A percentile compares a stretch with the other conserved stretches of the same genome.
Conservation (phyloP, 2,797 vertebrate species). For the Phalanger gymnotis region DNA sequence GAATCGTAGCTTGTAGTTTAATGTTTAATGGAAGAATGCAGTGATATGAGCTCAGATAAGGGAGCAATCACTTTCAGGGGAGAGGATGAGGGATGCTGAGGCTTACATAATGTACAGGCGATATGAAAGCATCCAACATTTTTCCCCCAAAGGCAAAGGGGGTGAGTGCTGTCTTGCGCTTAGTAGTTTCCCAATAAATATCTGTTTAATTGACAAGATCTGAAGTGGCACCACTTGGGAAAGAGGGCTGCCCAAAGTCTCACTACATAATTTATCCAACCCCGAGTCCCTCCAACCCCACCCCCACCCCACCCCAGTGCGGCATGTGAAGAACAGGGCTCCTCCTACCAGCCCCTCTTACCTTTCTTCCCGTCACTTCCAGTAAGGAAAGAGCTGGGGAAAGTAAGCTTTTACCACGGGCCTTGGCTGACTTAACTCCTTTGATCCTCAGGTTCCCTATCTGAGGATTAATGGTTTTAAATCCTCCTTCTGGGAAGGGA, state of each 20-base stretch:
- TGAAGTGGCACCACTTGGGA: not conserved
- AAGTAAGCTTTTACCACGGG: not conserved
- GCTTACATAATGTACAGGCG: not conserved
- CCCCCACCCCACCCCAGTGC: no score
- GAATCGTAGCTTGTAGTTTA: not conserved
- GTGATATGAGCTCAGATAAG: not conserved
- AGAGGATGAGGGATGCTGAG: not conserved
- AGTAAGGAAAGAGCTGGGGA: not conserved
- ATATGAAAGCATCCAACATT: not conserved
- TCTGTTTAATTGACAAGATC: not conserved
- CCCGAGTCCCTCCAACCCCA: not conserved
- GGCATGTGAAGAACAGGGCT: not conserved
- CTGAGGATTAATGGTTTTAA: slow-evolving; percentile 61
- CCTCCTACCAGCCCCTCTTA: not conserved
- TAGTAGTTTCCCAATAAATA: not conserved
- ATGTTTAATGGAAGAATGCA: not conserved
- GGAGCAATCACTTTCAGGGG: not conserved
- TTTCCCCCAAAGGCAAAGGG: not conserved
- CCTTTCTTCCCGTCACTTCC: slow-evolving; percentile 26
- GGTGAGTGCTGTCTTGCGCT: not conserved
- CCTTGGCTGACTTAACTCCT: not conserved
- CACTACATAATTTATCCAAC: not conserved
- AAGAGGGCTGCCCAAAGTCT: not conserved
- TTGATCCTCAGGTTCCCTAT: slow-evolving; percentile 2
- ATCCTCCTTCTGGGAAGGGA: slow-evolving; percentile 46